phyloP scores from a whole-genome alignment of 1,140 invertebrate species.

The Bombus balteatus region DNA sequence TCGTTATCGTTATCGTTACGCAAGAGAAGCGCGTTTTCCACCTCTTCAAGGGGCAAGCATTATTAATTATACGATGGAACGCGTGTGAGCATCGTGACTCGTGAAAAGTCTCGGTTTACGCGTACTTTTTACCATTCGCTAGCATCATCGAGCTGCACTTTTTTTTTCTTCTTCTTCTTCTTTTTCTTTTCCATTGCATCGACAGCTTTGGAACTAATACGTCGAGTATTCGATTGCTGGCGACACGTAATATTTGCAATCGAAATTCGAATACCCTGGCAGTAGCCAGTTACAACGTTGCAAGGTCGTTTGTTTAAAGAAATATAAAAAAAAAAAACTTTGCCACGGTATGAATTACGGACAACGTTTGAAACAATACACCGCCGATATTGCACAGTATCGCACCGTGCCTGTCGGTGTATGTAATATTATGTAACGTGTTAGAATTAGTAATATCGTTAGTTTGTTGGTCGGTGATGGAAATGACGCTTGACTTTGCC shows the following conservation, averaged over 20 bases:
- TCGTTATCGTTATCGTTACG: neutral
- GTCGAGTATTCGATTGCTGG: constrained; percentile 64
- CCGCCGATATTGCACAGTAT: constrained; percentile 63
- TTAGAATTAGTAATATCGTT: constrained; percentile 43
- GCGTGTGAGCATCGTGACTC: constrained; percentile 8
- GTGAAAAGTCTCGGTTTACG: constrained; percentile 29
- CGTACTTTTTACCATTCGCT: neutral
- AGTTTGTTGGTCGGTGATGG: neutral
- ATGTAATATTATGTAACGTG: constrained; percentile 59
- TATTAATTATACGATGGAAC: constrained; percentile 37
- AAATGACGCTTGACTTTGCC: constrained; percentile 23
- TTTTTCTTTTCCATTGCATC: neutral
- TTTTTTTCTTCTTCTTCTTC: too few species aligned
- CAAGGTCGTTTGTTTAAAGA: constrained; percentile 70
- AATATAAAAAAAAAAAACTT: neutral
- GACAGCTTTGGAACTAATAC: constrained; percentile 44
- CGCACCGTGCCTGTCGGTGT: constrained; percentile 32
- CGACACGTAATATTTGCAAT: constrained; percentile 71
- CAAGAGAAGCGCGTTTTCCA: neutral
- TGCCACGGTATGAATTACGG: constrained; percentile 74
- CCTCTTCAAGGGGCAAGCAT: constrained; percentile 20
- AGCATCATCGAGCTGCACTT: neutral
- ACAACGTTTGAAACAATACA: constrained; percentile 73
- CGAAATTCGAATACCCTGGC: constrained; percentile 69
- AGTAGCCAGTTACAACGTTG: constrained; percentile 35